Conservation (phyloP, 1,140 invertebrate species). For the Drosophila cardini region DNA sequence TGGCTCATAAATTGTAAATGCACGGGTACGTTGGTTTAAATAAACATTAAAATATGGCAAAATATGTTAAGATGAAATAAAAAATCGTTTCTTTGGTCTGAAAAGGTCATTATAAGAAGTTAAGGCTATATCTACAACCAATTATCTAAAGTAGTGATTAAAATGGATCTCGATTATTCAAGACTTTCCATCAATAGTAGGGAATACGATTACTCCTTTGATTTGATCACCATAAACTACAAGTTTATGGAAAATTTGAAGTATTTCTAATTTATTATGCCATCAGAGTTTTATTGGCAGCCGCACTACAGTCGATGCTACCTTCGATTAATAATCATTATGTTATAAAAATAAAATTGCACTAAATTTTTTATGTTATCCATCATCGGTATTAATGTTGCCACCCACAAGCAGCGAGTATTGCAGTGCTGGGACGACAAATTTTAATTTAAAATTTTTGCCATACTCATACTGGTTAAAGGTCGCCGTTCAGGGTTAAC, state of each 20-base stretch:
- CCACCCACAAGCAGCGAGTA: neutral
- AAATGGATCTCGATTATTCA: neutral
- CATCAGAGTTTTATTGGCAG: conserved; percentile 20
- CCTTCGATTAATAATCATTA: conserved; percentile 62
- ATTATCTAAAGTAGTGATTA: neutral
- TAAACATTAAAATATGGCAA: conserved; percentile 16
- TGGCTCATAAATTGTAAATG: conserved; percentile 60
- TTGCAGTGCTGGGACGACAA: conserved; percentile 20
- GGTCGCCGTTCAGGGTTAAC: conserved; percentile 31
- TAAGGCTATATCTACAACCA: too few relatives aligned
- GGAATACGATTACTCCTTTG: neutral
- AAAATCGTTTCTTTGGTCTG: too few relatives aligned
- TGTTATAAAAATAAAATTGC: conserved; percentile 68
- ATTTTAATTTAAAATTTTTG: conserved; percentile 82
- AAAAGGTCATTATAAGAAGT: too few relatives aligned
- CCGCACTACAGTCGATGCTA: conserved; percentile 19
- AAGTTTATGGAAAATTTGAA: conserved; percentile 11
- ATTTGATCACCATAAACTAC: neutral
- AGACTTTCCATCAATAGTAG: neutral
- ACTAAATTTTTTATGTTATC: conserved; percentile 81
- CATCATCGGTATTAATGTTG: conserved; percentile 70
- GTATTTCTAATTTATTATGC: conserved; percentile 17
- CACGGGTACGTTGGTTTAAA: conserved; percentile 12
- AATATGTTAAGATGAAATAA: conserved; percentile 6
- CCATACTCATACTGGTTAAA: conserved; percentile 62